A percentile compares a stretch with the other conserved stretches of the same genome.
These are phyloP conservation scores for Diabrotica undecimpunctata DNA, from an alignment of 1,140 invertebrate genomes.

Conservation along the genomic window DNA sequence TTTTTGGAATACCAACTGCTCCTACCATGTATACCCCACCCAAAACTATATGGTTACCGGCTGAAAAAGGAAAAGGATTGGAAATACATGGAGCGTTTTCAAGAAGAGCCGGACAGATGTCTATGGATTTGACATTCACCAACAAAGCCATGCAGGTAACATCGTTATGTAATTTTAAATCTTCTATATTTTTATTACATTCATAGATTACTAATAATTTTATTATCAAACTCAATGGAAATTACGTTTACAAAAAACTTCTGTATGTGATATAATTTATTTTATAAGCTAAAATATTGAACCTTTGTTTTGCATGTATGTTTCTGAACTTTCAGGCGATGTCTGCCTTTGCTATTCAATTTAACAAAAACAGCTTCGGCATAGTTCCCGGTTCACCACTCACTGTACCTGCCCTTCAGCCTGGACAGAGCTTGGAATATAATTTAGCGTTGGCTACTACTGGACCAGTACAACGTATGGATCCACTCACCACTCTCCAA, in stretches of 20 bases:
- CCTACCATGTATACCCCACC: slow-evolving; percentile 70
- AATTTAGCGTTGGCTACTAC: slow-evolving; percentile 73
- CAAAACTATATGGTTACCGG: slow-evolving; percentile 89
- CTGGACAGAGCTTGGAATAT: slow-evolving; percentile 78
- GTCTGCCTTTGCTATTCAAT: slow-evolving; percentile 75
- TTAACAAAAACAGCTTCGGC: slow-evolving; percentile 99
- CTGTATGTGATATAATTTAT: no score
- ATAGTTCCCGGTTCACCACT: slow-evolving; percentile 79
- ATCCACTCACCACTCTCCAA: slow-evolving; percentile 93
- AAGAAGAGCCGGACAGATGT: slow-evolving; percentile 79
- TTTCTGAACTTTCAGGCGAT: slow-evolving; percentile 10
- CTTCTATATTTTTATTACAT: no score
- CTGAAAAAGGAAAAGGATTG: slow-evolving; percentile 95
- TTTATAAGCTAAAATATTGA: no score
- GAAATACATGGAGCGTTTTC: slow-evolving; percentile 96
- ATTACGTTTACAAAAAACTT: no score
- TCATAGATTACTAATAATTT: no score
- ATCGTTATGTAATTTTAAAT: background rate
- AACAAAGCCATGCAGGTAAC: slow-evolving; percentile 93
- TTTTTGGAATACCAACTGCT: slow-evolving; percentile 76
- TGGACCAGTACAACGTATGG: slow-evolving; percentile 96
- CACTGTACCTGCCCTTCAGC: slow-evolving; percentile 76
- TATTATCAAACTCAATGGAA: no score
- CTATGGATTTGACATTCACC: slow-evolving; percentile 94
- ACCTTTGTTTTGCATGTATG: background rate